Evolutionary conservation across 2,113 vertebrate genomes (phyloP).

Genomic region (Manacus vitellinus): DNA sequence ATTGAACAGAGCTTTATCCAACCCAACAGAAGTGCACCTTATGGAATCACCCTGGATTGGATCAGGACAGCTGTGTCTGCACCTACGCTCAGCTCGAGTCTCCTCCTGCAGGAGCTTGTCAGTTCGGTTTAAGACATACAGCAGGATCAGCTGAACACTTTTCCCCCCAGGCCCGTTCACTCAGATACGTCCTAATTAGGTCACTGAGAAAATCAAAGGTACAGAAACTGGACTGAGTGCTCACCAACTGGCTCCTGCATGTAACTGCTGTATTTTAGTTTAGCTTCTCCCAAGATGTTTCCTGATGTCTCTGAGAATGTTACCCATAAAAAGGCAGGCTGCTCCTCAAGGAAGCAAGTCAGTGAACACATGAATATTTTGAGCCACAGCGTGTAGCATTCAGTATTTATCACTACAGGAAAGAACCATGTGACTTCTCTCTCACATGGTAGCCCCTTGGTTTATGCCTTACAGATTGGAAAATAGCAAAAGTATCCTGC

Average conservation of each 20-base stretch:
- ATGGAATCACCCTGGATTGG: not conserved
- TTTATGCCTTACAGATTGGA: not conserved
- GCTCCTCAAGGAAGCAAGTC: not conserved
- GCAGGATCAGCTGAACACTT: not conserved
- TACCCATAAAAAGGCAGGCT: constrained; percentile 19
- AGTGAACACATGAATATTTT: not conserved
- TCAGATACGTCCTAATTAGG: constrained; percentile 26
- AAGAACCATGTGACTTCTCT: constrained; percentile 3
- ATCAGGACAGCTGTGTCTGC: not conserved
- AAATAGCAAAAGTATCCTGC: not conserved
- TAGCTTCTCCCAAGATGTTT: not conserved
- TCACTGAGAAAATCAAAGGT: not conserved
- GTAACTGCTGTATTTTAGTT: not conserved
- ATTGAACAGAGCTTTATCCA: not conserved
- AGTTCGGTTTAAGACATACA: not conserved
- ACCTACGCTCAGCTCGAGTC: not conserved
- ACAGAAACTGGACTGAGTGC: not conserved
- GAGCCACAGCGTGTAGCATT: not conserved
- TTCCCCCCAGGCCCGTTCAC: not conserved
- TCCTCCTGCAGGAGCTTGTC: not conserved
- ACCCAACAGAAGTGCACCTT: not conserved
- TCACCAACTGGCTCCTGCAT: not conserved
- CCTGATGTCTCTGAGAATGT: not conserved
- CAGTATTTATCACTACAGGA: not conserved
- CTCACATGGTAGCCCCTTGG: constrained; percentile 20